Evolutionary conservation across 2,888 invertebrate species (phyloP).

Genomic region (Gari tellinella): DNA sequence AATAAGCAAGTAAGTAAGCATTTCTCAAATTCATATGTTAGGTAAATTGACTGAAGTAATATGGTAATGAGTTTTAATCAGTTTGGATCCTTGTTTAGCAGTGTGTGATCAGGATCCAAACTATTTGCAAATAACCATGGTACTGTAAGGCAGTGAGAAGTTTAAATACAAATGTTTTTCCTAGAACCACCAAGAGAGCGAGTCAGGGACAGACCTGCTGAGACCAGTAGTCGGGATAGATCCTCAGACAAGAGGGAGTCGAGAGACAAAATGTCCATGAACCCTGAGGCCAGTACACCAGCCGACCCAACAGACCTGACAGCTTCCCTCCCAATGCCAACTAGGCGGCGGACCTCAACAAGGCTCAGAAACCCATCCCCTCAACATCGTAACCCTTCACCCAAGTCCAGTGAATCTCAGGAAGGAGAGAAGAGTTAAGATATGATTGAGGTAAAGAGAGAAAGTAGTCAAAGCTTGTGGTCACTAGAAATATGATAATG

Average conservation of each 20-base stretch:
- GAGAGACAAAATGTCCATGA: constrained; percentile 32
- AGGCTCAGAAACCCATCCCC: constrained; percentile 50
- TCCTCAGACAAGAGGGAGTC: constrained; percentile 19
- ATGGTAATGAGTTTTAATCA: too few relatives aligned
- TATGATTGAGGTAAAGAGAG: too few relatives aligned
- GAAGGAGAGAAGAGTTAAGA: too few relatives aligned
- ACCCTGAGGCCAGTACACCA: constrained; percentile 32
- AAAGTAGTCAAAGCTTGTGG: too few relatives aligned
- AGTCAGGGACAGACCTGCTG: constrained; percentile 17
- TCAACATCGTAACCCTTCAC: constrained; percentile 32
- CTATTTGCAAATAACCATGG: too few relatives aligned
- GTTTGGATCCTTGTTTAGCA: not conserved
- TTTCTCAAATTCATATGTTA: too few relatives aligned
- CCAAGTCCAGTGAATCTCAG: not conserved
- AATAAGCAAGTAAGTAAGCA: too few relatives aligned
- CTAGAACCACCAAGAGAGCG: constrained; percentile 57
- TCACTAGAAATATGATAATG: too few relatives aligned
- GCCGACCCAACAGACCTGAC: constrained; percentile 28
- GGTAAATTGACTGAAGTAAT: too few relatives aligned
- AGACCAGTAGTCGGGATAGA: constrained; percentile 10
- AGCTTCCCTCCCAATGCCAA: not conserved
- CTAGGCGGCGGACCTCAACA: constrained; percentile 6
- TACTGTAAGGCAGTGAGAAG: too few relatives aligned
- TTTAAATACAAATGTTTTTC: too few relatives aligned
- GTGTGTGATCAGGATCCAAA: too few relatives aligned